phyloP scores from a whole-genome alignment of 92 coral and sea anemone genomes.

The Porites rus region DNA sequence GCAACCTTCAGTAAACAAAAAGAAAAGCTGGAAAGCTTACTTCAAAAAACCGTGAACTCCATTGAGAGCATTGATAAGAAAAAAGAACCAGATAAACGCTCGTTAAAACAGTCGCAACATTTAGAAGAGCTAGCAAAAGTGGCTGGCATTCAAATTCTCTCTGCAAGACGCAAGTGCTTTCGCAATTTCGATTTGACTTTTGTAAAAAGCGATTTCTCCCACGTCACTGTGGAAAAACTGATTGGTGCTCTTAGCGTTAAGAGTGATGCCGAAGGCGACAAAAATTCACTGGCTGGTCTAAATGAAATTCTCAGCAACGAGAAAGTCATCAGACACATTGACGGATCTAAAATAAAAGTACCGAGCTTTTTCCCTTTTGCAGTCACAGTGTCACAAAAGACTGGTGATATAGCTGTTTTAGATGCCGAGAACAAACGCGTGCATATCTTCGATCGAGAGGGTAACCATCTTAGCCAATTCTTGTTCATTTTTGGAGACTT shows the following conservation, averaged over 20 bases:
- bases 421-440: conserved; percentile 45
- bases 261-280: conserved; percentile 9
- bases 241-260: conserved; percentile 20
- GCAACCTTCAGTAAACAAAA: conserved; percentile 38
- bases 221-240: background rate
- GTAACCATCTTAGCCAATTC: conserved; percentile 17
- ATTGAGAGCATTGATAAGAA: conserved; percentile 26
- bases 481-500: conserved; percentile 36
- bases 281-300: background rate
- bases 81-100: conserved; percentile 17
- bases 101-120: conserved; percentile 13
- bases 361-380: conserved; percentile 32
- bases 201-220: conserved; percentile 4
- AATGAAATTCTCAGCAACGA: conserved; percentile 28
- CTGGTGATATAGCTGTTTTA: conserved; percentile 22
- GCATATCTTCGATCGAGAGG: conserved; percentile 36
- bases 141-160: conserved; percentile 45
- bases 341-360: background rate
- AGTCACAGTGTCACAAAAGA: conserved; percentile 22
- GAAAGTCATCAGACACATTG: conserved; percentile 32
- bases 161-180: conserved; percentile 48
- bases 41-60: conserved; percentile 25
- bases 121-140: conserved; percentile 41
- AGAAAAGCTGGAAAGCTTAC: conserved; percentile 29
- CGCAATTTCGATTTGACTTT: conserved; percentile 32